These are phyloP conservation scores for Syngnathus acus DNA, from an alignment of 2,797 vertebrate genomes.

Conservation along the genomic window DNA sequence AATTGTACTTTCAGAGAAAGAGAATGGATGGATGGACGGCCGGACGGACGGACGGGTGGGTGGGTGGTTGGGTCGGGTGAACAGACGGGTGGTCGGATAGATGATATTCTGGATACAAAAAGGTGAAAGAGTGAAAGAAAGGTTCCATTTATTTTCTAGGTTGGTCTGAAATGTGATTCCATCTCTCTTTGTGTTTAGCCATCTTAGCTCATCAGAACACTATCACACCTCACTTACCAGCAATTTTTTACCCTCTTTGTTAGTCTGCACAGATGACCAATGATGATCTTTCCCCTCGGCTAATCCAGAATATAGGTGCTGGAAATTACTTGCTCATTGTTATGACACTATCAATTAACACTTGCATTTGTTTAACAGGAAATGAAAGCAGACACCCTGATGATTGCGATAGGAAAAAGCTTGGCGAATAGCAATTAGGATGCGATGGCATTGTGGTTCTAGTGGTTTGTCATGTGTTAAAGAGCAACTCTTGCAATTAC, in stretches of 20 bases:
- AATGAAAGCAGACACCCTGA: constrained; percentile 41
- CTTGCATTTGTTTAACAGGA: constrained; percentile 52
- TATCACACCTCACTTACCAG: constrained; percentile 43
- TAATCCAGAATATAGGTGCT: constrained; percentile 42
- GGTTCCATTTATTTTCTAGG: not conserved
- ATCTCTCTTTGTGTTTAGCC: constrained; percentile 26
- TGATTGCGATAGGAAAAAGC: constrained; percentile 47
- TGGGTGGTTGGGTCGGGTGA: too few relatives aligned
- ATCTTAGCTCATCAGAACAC: constrained; percentile 36
- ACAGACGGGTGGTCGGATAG: not conserved
- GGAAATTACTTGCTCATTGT: constrained; percentile 43
- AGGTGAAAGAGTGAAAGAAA: not conserved
- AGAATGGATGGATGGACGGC: too few relatives aligned
- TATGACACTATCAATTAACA: constrained; percentile 56
- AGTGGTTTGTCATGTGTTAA: constrained; percentile 50
- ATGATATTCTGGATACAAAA: not conserved
- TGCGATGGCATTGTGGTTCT: constrained; percentile 31
- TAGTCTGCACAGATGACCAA: constrained; percentile 37
- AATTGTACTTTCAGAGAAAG: too few relatives aligned
- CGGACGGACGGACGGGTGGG: too few relatives aligned
- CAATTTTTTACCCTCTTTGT: constrained; percentile 33
- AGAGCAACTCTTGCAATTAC: constrained; percentile 52
- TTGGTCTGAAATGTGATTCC: not conserved
- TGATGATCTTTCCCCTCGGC: constrained; percentile 47
- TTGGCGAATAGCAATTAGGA: constrained; percentile 54